phyloP scores from a whole-genome alignment of 2,113 vertebrate species.

The Calcarius ornatus region DNA sequence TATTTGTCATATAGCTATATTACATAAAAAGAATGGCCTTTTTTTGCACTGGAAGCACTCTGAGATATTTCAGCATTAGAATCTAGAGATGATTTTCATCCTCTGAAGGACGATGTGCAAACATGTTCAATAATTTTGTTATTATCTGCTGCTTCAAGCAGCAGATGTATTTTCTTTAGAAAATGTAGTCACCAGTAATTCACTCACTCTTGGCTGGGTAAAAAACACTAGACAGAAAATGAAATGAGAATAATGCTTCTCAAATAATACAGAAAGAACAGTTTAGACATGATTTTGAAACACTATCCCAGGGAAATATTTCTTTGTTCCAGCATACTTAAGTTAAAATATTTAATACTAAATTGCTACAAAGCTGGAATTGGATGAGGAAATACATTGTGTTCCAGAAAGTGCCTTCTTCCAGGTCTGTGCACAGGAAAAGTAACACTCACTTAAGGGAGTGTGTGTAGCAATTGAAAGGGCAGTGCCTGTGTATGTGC shows the following conservation, averaged over 20 bases:
- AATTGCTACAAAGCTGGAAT: background rate
- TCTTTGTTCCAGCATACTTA: background rate
- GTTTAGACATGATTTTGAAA: background rate
- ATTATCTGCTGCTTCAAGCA: slow-evolving; percentile 1
- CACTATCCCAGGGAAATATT: background rate
- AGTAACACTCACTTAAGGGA: background rate
- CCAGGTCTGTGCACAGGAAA: background rate
- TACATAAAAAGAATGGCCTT: background rate
- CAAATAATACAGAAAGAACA: background rate
- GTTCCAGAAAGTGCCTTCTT: background rate
- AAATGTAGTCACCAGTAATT: slow-evolving; percentile 1
- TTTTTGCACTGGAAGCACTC: background rate
- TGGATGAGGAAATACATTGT: background rate
- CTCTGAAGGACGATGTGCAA: slow-evolving; percentile 17
- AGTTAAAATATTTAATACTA: background rate
- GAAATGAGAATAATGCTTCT: background rate
- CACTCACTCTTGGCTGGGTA: background rate
- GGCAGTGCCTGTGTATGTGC: background rate
- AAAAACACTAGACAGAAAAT: background rate
- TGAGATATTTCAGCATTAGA: background rate
- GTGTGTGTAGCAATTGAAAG: background rate
- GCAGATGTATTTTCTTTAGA: background rate
- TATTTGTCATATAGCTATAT: background rate
- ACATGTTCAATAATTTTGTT: background rate
- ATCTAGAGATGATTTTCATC: background rate